Evolutionary conservation across 2,888 invertebrate species (phyloP).

Genomic region (Anthoptus insignis): DNA sequence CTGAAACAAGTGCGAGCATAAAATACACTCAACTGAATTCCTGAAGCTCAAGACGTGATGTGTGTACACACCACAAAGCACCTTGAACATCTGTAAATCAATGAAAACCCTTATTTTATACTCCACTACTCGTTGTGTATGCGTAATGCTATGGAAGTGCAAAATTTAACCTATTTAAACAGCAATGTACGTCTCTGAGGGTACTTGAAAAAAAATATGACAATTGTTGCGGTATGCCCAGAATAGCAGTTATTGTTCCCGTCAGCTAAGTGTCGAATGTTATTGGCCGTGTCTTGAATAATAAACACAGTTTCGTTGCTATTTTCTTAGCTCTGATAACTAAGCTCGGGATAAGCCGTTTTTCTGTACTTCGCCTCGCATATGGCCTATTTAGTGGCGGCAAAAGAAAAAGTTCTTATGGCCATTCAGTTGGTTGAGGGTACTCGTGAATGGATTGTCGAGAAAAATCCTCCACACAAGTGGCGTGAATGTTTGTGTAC

Average conservation of each 20-base stretch:
- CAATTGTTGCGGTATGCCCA: slow-evolving; percentile 22
- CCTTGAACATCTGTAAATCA: not conserved
- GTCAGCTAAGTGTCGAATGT: slow-evolving; percentile 54
- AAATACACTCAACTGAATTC: slow-evolving; percentile 52
- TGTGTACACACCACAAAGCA: slow-evolving; percentile 34
- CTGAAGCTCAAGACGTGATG: slow-evolving; percentile 48
- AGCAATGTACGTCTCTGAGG: slow-evolving; percentile 6
- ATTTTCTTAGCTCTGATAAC: slow-evolving; percentile 29
- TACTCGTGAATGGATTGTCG: slow-evolving; percentile 8
- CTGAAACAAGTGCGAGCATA: slow-evolving; percentile 53
- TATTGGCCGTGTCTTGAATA: slow-evolving; percentile 52
- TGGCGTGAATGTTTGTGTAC: not conserved
- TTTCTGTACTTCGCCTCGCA: slow-evolving; percentile 22
- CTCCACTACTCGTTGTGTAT: slow-evolving; percentile 18
- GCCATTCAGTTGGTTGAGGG: slow-evolving; percentile 14
- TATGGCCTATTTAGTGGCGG: slow-evolving; percentile 22
- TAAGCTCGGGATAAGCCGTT: slow-evolving; percentile 22
- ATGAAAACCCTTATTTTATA: not conserved
- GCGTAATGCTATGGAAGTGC: not conserved
- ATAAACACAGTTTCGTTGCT: slow-evolving; percentile 47
- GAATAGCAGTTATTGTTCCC: slow-evolving; percentile 50
- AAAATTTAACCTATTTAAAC: not conserved
- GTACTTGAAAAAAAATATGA: not conserved
- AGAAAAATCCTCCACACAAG: not conserved
- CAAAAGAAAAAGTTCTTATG: slow-evolving; percentile 13